Evolutionary conservation across 2,113 vertebrate genomes (phyloP), one percentile per base, ranked within the genome.

Genomic region (Dicaeum eximium): DNA sequence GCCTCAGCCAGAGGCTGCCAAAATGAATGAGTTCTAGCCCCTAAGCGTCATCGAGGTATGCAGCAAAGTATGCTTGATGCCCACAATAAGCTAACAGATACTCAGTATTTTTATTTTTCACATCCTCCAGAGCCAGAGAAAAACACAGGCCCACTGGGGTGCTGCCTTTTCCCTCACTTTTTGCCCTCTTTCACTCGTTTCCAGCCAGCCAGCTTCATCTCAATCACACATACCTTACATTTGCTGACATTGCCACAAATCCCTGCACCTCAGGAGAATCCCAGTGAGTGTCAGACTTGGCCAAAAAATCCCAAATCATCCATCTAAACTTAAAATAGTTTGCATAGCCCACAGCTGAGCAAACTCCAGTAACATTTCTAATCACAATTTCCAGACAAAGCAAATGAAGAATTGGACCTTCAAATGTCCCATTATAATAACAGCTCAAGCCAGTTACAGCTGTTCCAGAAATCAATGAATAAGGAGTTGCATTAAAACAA

Each of bases 1-100:
- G 51, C 22, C 31, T 64, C 83, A 81, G 83, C 60, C 75, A 90
- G 69, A 74, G 33, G 57, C 58, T 90, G 84, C 21, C 48, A 81
- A 65, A 65, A 42, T 19, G 7, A 78, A 2, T 11, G 10, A 50
- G 8, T 60, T 71, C 70, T 67, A 79, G 38, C 7, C 37, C 61
- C 37, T 45, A 40, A 42, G 24, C 5, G 17, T 25, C 33, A 74
- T 21, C 9, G 31, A 62, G 51, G 44, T 17, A 53, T 9, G 25
- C 31, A 64, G 9, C 17, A 22, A 91, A 75, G 53, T 20, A 53
- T 5, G 25, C 22, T 3, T 57, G 38, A 30, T 74, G 35, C 27
- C 51, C 4, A 4, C 24, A 15, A 82, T 44, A 71, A 80, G 28
- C 16, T 70, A 67, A 56, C 4, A 15, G 10, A 38, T 22, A 58